A percentile compares a stretch with the other conserved stretches of the same genome.
phyloP scores from a whole-genome alignment of 2,888 invertebrate species.

The Rhaphigaster nebulosa region DNA sequence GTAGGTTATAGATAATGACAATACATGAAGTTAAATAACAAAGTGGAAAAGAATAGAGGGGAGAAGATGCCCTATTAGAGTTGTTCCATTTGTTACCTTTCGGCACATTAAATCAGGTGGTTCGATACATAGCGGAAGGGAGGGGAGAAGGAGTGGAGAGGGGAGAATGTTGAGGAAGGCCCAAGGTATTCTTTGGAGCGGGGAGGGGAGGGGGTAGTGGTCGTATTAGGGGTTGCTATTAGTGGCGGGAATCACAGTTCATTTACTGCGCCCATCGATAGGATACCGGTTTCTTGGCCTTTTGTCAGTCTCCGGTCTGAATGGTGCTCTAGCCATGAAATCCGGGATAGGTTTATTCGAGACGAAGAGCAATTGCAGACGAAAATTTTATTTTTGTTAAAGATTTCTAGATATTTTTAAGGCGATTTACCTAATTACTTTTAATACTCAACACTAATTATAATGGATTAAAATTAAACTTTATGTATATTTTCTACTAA shows the following conservation, averaged over 20 bases:
- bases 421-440: no score
- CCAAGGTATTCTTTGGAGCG: not conserved
- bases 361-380: no score
- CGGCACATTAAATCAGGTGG: conserved; percentile 48
- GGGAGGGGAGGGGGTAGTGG: not conserved
- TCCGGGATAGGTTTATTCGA: not conserved
- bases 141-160: not conserved
- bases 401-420: no score
- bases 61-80: conserved; percentile 35
- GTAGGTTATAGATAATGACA: not conserved
- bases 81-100: conserved; percentile 45
- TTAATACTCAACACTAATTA: no score
- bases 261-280: not conserved
- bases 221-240: conserved; percentile 6
- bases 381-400: no score
- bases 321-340: no score
- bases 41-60: not conserved
- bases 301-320: not conserved
- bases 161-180: conserved; percentile 1
- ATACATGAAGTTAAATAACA: not conserved
- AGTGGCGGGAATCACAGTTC: conserved; percentile 51
- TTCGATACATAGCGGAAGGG: conserved; percentile 39
- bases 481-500: no score
- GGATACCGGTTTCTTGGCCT: not conserved
- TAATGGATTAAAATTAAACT: no score